A percentile compares a stretch with the other conserved stretches of the same genome.
Conservation (phyloP, 2,797 vertebrate genomes). For the Vireo griseus region DNA sequence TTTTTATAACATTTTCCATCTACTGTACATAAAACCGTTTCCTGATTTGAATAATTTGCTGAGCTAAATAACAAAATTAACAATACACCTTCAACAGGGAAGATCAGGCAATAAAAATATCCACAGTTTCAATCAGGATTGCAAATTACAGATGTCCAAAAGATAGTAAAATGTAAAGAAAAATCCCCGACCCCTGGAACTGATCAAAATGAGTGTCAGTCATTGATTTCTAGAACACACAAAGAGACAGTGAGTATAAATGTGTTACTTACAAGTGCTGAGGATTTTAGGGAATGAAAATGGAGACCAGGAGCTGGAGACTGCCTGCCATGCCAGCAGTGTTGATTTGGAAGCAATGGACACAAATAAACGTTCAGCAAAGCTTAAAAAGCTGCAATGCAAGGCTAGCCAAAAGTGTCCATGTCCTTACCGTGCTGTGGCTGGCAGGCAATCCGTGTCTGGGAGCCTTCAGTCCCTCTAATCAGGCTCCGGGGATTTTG, state of each 20-base stretch:
- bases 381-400: conserved; percentile 54
- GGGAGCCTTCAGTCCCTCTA: conserved; percentile 68
- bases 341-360: conserved; percentile 73
- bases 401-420: conserved; percentile 61
- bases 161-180: conserved; percentile 7
- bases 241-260: conserved; percentile 52
- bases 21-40: not conserved
- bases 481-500: conserved; percentile 69
- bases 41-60: conserved; percentile 10
- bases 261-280: conserved; percentile 73
- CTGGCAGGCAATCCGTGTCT: conserved; percentile 73
- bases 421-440: conserved; percentile 72
- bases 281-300: conserved; percentile 74
- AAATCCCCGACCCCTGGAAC: not conserved
- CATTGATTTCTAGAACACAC: conserved; percentile 46
- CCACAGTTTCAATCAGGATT: conserved; percentile 45
- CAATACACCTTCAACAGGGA: conserved; percentile 1
- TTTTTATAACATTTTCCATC: not conserved
- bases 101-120: conserved; percentile 38
- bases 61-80: conserved; percentile 28
- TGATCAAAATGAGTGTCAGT: conserved; percentile 47
- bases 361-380: conserved; percentile 66
- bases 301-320: conserved; percentile 71
- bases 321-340: conserved; percentile 73
- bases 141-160: conserved; percentile 36